Evolutionary conservation across 2,113 vertebrate genomes (phyloP), one percentile per base, ranked within the genome.

Genomic region (Chaenogobius annularis): DNA sequence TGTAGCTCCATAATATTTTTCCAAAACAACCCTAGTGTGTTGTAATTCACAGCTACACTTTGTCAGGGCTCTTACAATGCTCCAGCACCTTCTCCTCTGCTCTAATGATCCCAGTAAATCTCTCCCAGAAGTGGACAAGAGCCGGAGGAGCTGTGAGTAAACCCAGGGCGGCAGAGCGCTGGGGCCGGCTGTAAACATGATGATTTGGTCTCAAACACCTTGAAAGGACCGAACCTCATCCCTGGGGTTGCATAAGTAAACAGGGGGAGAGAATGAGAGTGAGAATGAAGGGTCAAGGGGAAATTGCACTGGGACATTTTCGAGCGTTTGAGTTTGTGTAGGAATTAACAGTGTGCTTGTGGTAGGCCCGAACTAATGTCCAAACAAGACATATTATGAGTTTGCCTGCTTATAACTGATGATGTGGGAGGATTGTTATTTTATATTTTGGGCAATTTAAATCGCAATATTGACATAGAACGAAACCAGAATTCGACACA

Each of bases 91-190:
- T 81, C 69, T 76, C 35, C 65, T 55, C 64, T 54, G 43, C 15
- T 68, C 44, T 72, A 80, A 82, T 85, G 69, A 80, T 77, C 65
- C 74, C 68, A 55, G 72, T 82, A 85, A 87, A 90, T 85, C 85
- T 79, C 69, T 78, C 72, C 65, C 69, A 17, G 44, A 81, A 77
- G 78, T 64, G 77, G 77, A 79, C 79, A 74, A 70, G 56, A 65
- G 77, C 77, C 79, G 72, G 59, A 10, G 69, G 72, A 80, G 82
- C 77, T 80, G 69, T 70, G 67, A 79, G 70, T 66, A 80, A 80
- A 82, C 80, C 69, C 68, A 50, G 72, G 58, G 83, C 78, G 66
- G 65, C 67, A 11, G 56, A 10, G 12, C 11, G 0, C 47, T 52
- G 22, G 12, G 54, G 73, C 64, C 78, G 52, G 22, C 73, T 66